Base-by-base conservation (phyloP, 2,113 vertebrate species). In the Grammomys dolichurus region DNA sequence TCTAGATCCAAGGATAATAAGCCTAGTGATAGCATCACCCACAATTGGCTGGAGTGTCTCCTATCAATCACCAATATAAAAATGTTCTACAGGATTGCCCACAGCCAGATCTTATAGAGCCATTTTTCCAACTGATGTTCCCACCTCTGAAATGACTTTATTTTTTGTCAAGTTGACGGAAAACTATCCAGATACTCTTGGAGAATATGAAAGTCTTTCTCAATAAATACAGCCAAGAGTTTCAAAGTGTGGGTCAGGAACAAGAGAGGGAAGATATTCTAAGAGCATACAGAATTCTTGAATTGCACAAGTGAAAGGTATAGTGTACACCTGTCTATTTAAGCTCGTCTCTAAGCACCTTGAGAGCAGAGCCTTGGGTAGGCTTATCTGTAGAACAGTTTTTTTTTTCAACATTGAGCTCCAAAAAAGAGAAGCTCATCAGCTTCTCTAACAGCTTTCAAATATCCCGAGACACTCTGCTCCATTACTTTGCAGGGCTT, bases 401-500 rank as follows among this genome's bases (percentile, higher is more conserved):
- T 82, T 22, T 89, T 89, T 89, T 73, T 77, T 16, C 16, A 17
- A 56, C 24, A 58, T 31, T 58, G n/a, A 92, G 63, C 48, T 97
- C 87, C 20, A 17, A 76, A 16, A 22, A 33, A 51, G 51, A 51
- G 33, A 40, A 33, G 36, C 33, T 51, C 20, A 26, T 69, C 31
- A n/a, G 19, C 33, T 85, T 90, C 26, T 28, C 26, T 0, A 36
- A 40, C 77, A 40, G 24, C 84, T 73, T 24, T 67, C 54, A 48
- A 65, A n/a, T 3, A 46, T 51, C n/a, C 56, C 33, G n/a, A 60
- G 46, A 84, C 6, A 58, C 56, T 70, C 13, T 87, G 60, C 51
- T 87, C 69, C 60, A n/a, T 51, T 76, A 24, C 63, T 76, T 88
- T 95, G 92, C 94, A 70, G 24, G 54, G 11, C 73, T 63, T 80